Conservation (phyloP, 2,113 vertebrate genomes). For the Microcebus lehilahytsara region DNA sequence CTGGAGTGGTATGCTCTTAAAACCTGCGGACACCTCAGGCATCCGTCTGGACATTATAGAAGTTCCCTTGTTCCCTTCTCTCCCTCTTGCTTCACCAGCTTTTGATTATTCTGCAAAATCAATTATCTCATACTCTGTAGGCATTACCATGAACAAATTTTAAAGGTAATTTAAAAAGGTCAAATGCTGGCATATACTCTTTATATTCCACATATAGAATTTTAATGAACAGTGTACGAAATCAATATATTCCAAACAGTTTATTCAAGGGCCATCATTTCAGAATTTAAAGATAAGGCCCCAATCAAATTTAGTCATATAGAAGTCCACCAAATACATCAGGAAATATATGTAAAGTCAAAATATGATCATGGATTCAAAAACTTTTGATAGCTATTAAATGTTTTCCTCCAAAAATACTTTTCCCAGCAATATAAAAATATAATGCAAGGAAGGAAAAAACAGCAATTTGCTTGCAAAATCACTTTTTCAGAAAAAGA, state of each 20-base stretch:
- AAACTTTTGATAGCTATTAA: conserved; percentile 45
- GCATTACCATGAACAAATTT: conserved; percentile 69
- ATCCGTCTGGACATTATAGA: not conserved
- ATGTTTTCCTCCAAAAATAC: conserved; percentile 67
- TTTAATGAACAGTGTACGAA: conserved; percentile 72
- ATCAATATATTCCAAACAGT: conserved; percentile 68
- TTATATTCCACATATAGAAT: conserved; percentile 31
- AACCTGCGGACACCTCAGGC: conserved; percentile 63
- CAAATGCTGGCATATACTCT: conserved; percentile 36
- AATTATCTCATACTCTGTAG: conserved; percentile 57
- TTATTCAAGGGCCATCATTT: conserved; percentile 61
- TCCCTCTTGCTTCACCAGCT: not conserved
- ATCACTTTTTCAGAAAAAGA: conserved; percentile 73
- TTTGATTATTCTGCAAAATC: conserved; percentile 66
- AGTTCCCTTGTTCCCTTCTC: not conserved
- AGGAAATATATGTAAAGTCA: conserved; percentile 51
- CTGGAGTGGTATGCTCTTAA: not conserved
- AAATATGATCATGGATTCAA: conserved; percentile 65
- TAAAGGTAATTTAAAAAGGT: conserved; percentile 53
- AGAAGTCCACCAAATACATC: conserved; percentile 30
- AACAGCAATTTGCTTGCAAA: conserved; percentile 77
- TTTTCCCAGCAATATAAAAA: conserved; percentile 70
- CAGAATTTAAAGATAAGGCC: conserved; percentile 62
- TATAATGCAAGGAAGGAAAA: conserved; percentile 54
- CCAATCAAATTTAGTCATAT: conserved; percentile 52